Conservation (phyloP, 2,888 invertebrate genomes). For the Seira ritae region DNA sequence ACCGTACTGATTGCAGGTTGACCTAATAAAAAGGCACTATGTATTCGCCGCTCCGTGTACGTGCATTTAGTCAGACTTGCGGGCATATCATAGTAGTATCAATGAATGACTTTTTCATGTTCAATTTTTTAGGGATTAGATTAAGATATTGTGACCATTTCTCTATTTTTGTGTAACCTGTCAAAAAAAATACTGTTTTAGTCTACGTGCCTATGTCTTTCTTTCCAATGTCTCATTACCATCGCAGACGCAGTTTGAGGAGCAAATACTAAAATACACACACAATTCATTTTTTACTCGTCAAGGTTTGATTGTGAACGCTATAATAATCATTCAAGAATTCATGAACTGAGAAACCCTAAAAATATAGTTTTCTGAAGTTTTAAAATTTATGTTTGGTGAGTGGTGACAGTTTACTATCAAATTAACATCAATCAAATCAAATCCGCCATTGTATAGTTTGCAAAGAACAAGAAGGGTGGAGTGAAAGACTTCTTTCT, state of each 20-base stretch:
- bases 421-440: neutral
- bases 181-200: constrained; percentile 6
- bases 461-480: neutral
- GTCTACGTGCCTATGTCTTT: neutral
- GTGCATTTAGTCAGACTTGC: constrained; percentile 38
- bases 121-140: constrained; percentile 6
- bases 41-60: neutral
- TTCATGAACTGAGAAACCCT: too few species aligned
- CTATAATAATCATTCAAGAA: too few species aligned
- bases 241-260: too few species aligned
- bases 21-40: constrained; percentile 45
- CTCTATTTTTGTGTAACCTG: constrained; percentile 1
- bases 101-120: constrained; percentile 17
- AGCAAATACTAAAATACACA: too few species aligned
- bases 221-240: too few species aligned
- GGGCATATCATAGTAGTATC: constrained; percentile 31
- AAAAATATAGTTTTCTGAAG: too few species aligned
- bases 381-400: neutral
- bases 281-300: too few species aligned
- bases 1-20: neutral
- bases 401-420: neutral
- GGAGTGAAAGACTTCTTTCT: neutral
- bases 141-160: neutral
- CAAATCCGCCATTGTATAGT: neutral
- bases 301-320: too few species aligned